These are phyloP conservation scores for Lepidocyrtoides sp. DNA, from an alignment of 2,888 invertebrate species.

Conservation along the genomic window DNA sequence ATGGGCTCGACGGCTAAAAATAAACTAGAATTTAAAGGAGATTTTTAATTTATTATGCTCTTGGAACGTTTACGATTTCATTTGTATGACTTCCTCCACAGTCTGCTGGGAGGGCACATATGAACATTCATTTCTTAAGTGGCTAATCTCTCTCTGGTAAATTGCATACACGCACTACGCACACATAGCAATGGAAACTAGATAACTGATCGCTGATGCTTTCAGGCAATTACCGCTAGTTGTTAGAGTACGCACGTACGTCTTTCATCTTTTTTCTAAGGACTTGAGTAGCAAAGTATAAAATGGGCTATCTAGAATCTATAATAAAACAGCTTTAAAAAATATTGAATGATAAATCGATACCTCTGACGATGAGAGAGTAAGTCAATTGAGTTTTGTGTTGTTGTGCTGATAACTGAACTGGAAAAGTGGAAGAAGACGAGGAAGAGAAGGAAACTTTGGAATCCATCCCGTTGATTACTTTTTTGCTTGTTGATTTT, in stretches of 20 bases:
- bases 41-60: neutral
- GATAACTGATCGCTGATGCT: neutral
- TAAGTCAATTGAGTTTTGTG: slow-evolving; percentile 81
- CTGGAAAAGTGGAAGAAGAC: slow-evolving; percentile 55
- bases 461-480: slow-evolving; percentile 83
- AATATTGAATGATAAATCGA: slow-evolving; percentile 80
- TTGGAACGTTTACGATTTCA: slow-evolving; percentile 29
- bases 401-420: slow-evolving; percentile 55
- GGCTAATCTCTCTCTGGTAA: slow-evolving; percentile 48
- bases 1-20: no score
- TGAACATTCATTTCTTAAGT: slow-evolving; percentile 65
- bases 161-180: neutral
- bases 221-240: slow-evolving; percentile 65
- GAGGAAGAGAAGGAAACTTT: slow-evolving; percentile 66
- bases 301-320: neutral
- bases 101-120: neutral
- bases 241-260: neutral
- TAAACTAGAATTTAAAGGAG: neutral
- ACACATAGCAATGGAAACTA: neutral
- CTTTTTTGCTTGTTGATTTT: slow-evolving; percentile 79
- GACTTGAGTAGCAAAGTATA: neutral
- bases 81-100: neutral
- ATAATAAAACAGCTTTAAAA: slow-evolving; percentile 46
- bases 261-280: neutral
- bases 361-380: slow-evolving; percentile 84